Evolutionary conservation across 2,888 invertebrate genomes (phyloP).

Genomic region (Drosophila parthenogenetica): DNA sequence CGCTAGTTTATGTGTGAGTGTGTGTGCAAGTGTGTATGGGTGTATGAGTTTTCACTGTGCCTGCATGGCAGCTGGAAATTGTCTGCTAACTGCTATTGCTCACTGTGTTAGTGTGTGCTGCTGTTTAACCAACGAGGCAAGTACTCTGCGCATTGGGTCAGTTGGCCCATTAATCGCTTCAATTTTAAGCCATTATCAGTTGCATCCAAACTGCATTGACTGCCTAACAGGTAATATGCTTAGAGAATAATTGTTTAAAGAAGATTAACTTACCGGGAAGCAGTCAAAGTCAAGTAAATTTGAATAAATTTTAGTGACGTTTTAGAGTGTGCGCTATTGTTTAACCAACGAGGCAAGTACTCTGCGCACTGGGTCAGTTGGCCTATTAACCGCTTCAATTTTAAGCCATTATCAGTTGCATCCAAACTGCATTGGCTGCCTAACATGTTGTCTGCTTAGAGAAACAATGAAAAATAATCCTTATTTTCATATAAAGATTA

Average conservation of each 20-base stretch:
- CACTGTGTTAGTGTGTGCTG: not conserved
- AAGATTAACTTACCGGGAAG: too few relatives aligned
- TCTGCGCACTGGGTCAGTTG: not conserved
- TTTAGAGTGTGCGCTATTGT: not conserved
- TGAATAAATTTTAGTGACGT: too few relatives aligned
- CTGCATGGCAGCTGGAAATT: constrained; percentile 52
- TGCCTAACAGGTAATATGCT: not conserved
- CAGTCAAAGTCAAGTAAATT: too few relatives aligned
- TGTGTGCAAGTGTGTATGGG: constrained; percentile 10
- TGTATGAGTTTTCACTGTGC: constrained; percentile 14
- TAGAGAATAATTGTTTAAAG: not conserved
- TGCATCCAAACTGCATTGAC: not conserved
- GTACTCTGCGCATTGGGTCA: not conserved
- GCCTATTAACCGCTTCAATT: not conserved
- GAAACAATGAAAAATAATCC: too few relatives aligned
- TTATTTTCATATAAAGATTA: too few relatives aligned
- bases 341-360: not conserved
- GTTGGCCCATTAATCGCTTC: not conserved
- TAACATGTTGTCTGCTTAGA: not conserved
- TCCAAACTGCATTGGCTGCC: not conserved
- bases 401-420: not conserved
- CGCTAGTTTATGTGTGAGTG: constrained; percentile 25
- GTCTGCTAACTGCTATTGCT: constrained; percentile 64
- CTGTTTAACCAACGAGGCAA: not conserved
- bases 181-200: not conserved